Conservation (phyloP, 2,113 vertebrate genomes). For the Odontesthes bonariensis region DNA sequence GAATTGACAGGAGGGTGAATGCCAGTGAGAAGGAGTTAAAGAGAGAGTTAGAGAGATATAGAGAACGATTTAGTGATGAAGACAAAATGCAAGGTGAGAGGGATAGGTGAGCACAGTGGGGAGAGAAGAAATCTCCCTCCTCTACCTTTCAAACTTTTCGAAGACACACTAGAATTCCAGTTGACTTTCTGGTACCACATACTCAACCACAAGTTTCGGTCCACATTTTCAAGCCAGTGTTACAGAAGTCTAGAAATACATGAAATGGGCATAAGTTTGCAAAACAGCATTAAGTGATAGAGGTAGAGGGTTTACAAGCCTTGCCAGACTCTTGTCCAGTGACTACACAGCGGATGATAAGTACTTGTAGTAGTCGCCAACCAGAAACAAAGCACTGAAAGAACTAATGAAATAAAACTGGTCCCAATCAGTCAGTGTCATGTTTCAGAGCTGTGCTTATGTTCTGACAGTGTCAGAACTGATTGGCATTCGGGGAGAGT, state of each 20-base stretch:
- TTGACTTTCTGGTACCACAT: constrained; percentile 1
- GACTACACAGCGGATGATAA: no score
- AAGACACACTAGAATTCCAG: constrained; percentile 28
- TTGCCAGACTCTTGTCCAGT: no score
- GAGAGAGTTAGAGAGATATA: constrained; percentile 75
- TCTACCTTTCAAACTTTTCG: constrained; percentile 43
- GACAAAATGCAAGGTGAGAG: constrained; percentile 66
- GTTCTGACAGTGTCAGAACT: no score
- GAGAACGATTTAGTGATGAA: constrained; percentile 76
- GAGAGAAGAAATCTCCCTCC: constrained; percentile 40
- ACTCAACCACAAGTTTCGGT: neutral
- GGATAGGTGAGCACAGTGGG: constrained; percentile 56
- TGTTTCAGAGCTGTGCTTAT: no score
- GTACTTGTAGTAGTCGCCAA: no score
- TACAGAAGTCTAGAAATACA: neutral
- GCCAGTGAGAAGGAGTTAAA: constrained; percentile 77
- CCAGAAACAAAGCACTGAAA: no score
- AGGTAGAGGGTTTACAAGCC: no score
- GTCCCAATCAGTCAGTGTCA: no score
- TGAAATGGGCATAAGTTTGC: neutral
- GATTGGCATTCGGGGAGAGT: no score
- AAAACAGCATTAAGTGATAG: neutral
- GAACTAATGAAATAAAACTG: no score
- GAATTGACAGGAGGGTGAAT: constrained; percentile 77
- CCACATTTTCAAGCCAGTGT: neutral